A percentile compares a stretch with the other conserved stretches of the same genome.
These are phyloP conservation scores for Xenotilapia flavipinnis DNA, from an alignment of 2,113 vertebrate species.

Conservation along the genomic window DNA sequence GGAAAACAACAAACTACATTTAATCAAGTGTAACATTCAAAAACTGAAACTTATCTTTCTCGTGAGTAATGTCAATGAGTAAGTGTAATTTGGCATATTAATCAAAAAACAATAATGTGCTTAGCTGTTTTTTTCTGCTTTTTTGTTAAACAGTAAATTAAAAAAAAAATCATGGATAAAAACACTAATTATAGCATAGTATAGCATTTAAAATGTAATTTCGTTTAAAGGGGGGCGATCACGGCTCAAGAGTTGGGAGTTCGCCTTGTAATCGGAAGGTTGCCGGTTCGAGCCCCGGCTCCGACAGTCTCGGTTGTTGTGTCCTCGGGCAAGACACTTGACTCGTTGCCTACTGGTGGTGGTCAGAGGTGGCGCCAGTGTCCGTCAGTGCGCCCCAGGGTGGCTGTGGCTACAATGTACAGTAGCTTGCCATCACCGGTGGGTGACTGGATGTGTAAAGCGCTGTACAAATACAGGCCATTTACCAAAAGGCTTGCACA, in stretches of 20 bases:
- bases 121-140: background rate
- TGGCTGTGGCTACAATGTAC: too few relatives aligned
- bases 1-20: background rate
- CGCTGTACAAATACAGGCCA: too few relatives aligned
- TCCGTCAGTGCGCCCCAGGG: too few relatives aligned
- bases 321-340: too few relatives aligned
- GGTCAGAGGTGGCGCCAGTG: too few relatives aligned
- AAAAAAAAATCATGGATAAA: background rate
- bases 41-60: background rate
- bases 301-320: too few relatives aligned
- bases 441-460: too few relatives aligned
- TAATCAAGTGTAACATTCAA: background rate
- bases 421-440: too few relatives aligned
- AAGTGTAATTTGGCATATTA: background rate
- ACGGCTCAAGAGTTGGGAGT: too few relatives aligned
- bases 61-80: background rate
- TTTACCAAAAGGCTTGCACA: background rate
- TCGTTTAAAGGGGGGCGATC: accelerated
- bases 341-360: too few relatives aligned
- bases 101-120: background rate
- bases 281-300: too few relatives aligned
- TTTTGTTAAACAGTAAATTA: background rate
- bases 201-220: background rate
- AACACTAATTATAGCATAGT: background rate
- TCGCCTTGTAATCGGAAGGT: too few relatives aligned